Conservation (phyloP, 2,797 vertebrate species). For the Pangasius krempfi region DNA sequence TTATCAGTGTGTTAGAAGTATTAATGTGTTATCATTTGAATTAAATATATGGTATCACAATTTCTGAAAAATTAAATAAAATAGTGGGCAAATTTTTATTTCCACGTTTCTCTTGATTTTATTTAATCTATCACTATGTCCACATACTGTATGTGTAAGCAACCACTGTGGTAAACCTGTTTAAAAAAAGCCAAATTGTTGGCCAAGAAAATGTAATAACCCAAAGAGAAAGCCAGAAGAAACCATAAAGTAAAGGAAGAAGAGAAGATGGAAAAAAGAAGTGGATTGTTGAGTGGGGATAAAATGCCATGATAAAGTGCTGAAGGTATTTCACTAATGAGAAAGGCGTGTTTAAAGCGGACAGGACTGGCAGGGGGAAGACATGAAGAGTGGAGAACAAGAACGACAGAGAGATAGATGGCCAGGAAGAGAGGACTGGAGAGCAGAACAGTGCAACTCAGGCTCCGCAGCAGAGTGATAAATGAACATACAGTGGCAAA, state of each 20-base stretch:
- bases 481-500: slow-evolving; percentile 84
- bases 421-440: slow-evolving; percentile 38
- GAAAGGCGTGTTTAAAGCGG: slow-evolving; percentile 40
- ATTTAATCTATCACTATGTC: neutral
- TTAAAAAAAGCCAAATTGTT: neutral
- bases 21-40: neutral
- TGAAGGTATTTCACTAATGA: slow-evolving; percentile 42
- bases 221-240: neutral
- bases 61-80: neutral
- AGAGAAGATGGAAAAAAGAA: neutral
- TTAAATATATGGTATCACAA: neutral
- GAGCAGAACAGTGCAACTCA: slow-evolving; percentile 31
- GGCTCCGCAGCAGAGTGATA: slow-evolving; percentile 80
- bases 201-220: neutral
- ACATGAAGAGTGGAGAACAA: slow-evolving; percentile 20
- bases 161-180: neutral
- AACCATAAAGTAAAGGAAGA: slow-evolving; percentile 8
- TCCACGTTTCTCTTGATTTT: neutral
- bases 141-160: neutral
- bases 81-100: neutral
- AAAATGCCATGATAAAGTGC: slow-evolving; percentile 25
- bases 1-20: neutral
- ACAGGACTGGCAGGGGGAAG: slow-evolving; percentile 34
- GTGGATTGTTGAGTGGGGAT: neutral
- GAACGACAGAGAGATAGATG: slow-evolving; percentile 45